phyloP scores from a whole-genome alignment of 2,113 vertebrate genomes.

The Atlantisia rogersi region DNA sequence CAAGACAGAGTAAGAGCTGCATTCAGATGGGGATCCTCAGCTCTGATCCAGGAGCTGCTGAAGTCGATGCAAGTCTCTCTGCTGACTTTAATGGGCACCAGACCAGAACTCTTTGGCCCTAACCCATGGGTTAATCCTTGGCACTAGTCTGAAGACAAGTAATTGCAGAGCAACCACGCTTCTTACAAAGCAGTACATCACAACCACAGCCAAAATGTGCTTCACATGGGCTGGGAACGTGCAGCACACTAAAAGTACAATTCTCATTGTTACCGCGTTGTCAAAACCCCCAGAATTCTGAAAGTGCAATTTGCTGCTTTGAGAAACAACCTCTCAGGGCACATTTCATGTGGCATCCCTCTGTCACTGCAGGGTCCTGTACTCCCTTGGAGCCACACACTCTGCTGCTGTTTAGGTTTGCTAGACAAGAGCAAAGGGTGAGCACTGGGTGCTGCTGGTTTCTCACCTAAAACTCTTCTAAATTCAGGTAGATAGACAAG shows the following conservation, averaged over 20 bases:
- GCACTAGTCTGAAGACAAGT: background rate
- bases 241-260: background rate
- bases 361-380: background rate
- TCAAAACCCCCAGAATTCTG: background rate
- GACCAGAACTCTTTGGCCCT: background rate
- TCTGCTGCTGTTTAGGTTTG: background rate
- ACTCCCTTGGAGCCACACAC: background rate
- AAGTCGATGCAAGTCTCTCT: background rate
- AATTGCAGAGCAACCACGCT: background rate
- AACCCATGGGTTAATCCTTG: slow-evolving; percentile 5
- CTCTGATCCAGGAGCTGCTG: background rate
- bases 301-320: background rate
- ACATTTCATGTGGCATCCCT: background rate
- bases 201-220: background rate
- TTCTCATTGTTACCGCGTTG: background rate
- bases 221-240: background rate
- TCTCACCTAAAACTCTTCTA: background rate
- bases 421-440: background rate
- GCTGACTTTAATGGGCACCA: slow-evolving; percentile 9
- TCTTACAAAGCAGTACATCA: background rate
- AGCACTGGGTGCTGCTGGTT: background rate
- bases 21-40: background rate
- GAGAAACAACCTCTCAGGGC: background rate
- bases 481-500: background rate
- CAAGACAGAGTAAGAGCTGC: background rate